Evolutionary conservation across 2,797 vertebrate genomes (phyloP), one percentile per base, ranked within the genome.

Genomic region (Gymnopithys bicolor): DNA sequence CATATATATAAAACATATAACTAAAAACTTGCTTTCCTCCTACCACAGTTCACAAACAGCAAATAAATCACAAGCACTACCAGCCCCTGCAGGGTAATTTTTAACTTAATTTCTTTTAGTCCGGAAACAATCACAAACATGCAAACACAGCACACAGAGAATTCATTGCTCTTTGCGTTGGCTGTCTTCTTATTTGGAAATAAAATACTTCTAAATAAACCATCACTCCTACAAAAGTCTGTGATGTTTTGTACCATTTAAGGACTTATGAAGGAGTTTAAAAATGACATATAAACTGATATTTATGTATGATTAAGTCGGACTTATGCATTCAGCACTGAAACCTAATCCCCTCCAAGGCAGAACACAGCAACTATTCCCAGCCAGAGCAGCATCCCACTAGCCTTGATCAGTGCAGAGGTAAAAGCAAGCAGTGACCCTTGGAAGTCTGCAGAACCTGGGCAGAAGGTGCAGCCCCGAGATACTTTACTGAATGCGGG

Each of bases 161-260:
- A 84, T 52, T 35, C 21, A 60, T 11, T 30, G 51, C 33, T 73
- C 13, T 58, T 77, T 25, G 15, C 13, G 43, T 25, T 73, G 13
- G 6, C 37, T 78, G 16, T 52, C 28, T 45, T 93, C 76, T 83
- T 59, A 35, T 24, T 66, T 45, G 24, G 52, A 84, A 93, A 71
- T 35, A 64, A 75, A 94, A 89, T 56, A 56, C 28, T 76, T 66
- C 28, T 69, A 85, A 85, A 89, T 68, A 91, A 69, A 73, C 9
- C 24, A 43, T 43, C 17, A 21, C 10, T 88, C 41, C 48, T 84
- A 39, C 45, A 73, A 69, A 11, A 66, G 69, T 63, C 58, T 70
- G 37, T 62, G n/a, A 39, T 64, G 28, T 68, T 25, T 35, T 78
- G n/a, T 8, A 70, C 35, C n/a, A 59, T 52, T 58, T 75, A 87